Evolutionary conservation across 2,797 vertebrate species (phyloP).

Genomic region (Stomatorhinus walkeri): DNA sequence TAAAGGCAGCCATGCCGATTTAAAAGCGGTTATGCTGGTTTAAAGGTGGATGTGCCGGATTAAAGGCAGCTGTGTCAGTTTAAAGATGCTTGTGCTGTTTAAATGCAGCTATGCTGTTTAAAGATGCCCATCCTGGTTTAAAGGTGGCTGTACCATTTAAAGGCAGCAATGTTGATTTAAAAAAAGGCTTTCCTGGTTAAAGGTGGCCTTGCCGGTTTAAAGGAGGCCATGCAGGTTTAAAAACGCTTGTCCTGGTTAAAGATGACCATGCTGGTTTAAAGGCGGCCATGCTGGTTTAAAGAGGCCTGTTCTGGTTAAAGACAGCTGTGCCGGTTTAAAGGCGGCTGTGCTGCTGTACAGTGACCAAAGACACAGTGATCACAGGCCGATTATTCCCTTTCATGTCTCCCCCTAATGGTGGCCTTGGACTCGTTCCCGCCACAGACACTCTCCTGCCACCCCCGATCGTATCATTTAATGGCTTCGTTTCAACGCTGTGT

Average conservation of each 20-base stretch:
- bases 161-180: neutral
- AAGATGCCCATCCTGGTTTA: neutral
- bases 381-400: conserved; percentile 12
- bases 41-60: neutral
- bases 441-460: neutral
- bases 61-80: neutral
- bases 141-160: neutral
- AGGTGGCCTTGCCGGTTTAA: neutral
- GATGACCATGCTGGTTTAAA: neutral
- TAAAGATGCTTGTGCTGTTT: neutral
- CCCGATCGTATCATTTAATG: conserved; percentile 3
- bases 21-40: neutral
- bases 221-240: neutral
- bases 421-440: neutral
- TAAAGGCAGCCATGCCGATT: neutral
- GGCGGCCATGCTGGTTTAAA: neutral
- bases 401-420: neutral
- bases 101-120: neutral
- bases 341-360: neutral
- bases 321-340: neutral
- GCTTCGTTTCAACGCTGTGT: conserved; percentile 5
- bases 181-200: neutral
- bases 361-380: neutral
- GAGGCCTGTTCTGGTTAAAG: neutral
- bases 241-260: neutral